Conservation (phyloP, 2,888 invertebrate genomes). For the Druceiella hillmani region DNA sequence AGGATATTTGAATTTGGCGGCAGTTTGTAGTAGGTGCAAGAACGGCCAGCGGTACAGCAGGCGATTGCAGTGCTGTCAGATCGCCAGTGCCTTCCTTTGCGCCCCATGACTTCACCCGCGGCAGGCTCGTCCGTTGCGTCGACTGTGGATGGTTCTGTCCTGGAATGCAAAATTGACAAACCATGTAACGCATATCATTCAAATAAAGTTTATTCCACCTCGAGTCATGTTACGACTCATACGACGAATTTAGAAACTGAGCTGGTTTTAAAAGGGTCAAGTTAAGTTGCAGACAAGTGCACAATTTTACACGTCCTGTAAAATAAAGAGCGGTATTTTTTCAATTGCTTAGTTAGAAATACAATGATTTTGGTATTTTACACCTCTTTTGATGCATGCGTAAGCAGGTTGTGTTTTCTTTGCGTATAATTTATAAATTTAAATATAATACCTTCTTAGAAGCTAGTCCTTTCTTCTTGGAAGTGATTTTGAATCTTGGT, state of each 20-base stretch:
- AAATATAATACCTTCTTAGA: conserved; percentile 65
- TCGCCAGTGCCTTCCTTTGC: conserved; percentile 32
- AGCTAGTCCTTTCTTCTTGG: conserved; percentile 71
- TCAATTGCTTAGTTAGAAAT: too few relatives aligned
- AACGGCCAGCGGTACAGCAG: conserved; percentile 38
- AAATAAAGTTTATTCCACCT: too few relatives aligned
- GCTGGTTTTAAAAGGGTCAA: too few relatives aligned
- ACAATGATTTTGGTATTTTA: too few relatives aligned
- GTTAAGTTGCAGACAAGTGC: too few relatives aligned
- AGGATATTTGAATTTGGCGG: conserved; percentile 55
- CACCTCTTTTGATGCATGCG: too few relatives aligned
- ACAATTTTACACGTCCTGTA: too few relatives aligned
- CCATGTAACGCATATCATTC: conserved; percentile 3
- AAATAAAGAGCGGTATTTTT: too few relatives aligned
- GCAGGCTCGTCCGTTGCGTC: conserved; percentile 58
- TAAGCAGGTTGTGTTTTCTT: too few relatives aligned
- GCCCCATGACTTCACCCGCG: conserved; percentile 48
- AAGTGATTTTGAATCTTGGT: conserved; percentile 81
- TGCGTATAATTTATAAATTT: conserved; percentile 6
- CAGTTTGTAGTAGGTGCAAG: conserved; percentile 64
- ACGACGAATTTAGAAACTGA: too few relatives aligned
- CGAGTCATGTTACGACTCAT: too few relatives aligned
- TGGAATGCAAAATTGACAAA: conserved; percentile 29
- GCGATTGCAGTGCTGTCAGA: conserved; percentile 43
- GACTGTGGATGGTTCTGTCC: conserved; percentile 74